These are phyloP conservation scores for Peromyscus eremicus DNA, from an alignment of 2,797 vertebrate genomes.

Conservation along the genomic window DNA sequence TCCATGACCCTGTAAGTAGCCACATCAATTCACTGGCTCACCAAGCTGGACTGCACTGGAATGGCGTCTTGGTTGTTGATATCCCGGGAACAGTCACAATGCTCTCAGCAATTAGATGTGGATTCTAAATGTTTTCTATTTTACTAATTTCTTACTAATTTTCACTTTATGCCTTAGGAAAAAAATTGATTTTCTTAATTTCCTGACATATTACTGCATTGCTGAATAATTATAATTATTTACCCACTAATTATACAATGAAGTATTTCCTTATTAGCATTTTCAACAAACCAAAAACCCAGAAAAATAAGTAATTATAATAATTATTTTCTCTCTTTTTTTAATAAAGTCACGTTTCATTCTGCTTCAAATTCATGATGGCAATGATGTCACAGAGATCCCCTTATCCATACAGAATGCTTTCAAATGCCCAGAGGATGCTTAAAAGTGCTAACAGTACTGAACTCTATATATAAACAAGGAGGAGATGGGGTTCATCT, in stretches of 20 bases:
- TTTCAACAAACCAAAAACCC: slow-evolving; percentile 7
- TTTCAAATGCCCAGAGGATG: background rate
- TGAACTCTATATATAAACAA: background rate
- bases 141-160: slow-evolving; percentile 53
- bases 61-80: background rate
- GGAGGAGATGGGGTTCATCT: background rate
- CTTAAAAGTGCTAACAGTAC: background rate
- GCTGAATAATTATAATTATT: background rate
- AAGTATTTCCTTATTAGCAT: background rate
- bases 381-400: background rate
- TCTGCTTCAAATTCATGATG: slow-evolving; percentile 1
- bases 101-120: background rate
- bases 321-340: background rate
- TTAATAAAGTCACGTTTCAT: slow-evolving; percentile 21
- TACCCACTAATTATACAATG: background rate
- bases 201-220: background rate
- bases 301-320: background rate
- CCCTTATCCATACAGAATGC: background rate
- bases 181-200: background rate
- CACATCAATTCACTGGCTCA: background rate
- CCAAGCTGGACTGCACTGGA: background rate
- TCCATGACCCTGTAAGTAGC: background rate
- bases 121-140: slow-evolving; percentile 21
- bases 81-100: background rate
- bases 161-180: background rate